A percentile compares a stretch with the other conserved stretches of the same genome.
phyloP scores from a whole-genome alignment of 2,888 invertebrate genomes.

The Unio pictorum region DNA sequence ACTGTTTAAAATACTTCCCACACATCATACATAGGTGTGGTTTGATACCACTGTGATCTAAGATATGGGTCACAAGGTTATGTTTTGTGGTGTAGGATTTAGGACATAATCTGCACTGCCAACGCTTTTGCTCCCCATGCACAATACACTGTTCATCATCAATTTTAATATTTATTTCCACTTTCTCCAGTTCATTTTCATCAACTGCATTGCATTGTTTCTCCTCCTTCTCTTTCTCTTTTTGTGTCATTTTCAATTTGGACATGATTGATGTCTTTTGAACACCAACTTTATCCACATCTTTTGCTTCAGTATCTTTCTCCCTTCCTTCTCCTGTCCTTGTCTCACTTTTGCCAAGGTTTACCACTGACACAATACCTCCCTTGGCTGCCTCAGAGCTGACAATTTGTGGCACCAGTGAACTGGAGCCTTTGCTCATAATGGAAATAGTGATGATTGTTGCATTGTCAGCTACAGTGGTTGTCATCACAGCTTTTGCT shows the following conservation, averaged over 20 bases:
- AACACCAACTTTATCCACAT: constrained; percentile 6
- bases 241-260: constrained; percentile 18
- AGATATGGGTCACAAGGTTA: constrained; percentile 69
- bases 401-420: constrained; percentile 26
- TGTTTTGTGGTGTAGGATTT: constrained; percentile 71
- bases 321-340: neutral
- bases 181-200: constrained; percentile 41
- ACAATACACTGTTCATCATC: constrained; percentile 65
- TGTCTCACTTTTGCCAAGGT: constrained; percentile 12
- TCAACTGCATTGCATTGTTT: constrained; percentile 14
- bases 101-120: constrained; percentile 68
- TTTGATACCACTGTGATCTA: constrained; percentile 69
- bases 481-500: constrained; percentile 57
- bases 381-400: constrained; percentile 30
- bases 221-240: constrained; percentile 11
- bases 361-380: constrained; percentile 33
- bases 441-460: constrained; percentile 57
- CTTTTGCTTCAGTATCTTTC: constrained; percentile 12
- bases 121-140: constrained; percentile 65
- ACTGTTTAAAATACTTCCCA: constrained; percentile 70
- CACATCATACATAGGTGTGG: constrained; percentile 70
- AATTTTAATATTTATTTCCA: constrained; percentile 65
- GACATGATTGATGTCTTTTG: constrained; percentile 27
- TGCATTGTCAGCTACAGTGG: constrained; percentile 49
- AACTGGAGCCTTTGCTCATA: constrained; percentile 45